phyloP scores from a whole-genome alignment of 35 echinoderm and acorn worm genomes.

The Anneissia japonica region DNA sequence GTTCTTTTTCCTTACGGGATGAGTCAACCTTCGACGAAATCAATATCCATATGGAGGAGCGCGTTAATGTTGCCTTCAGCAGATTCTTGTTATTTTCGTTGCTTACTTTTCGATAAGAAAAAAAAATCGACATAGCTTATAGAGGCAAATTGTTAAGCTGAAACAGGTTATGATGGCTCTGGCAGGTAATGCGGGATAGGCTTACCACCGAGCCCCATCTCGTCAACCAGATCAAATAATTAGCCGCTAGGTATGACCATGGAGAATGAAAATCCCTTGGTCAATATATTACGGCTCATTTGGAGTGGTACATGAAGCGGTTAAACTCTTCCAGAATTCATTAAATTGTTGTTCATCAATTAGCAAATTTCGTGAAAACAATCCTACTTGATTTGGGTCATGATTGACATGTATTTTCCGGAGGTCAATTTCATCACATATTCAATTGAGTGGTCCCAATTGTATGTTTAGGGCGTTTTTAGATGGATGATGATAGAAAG shows the following conservation, averaged over 20 bases:
- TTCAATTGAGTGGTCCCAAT: too few species aligned
- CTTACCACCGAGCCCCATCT: background rate
- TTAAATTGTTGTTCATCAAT: background rate
- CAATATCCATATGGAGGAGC: too few species aligned
- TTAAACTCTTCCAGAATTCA: background rate
- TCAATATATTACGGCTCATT: background rate
- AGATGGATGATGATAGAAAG: too few species aligned
- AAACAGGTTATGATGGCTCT: background rate
- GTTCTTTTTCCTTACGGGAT: too few species aligned
- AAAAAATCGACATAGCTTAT: too few species aligned
- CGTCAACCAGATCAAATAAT: background rate
- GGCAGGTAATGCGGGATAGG: background rate
- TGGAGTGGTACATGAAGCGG: background rate
- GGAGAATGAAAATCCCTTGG: background rate
- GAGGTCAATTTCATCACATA: too few species aligned
- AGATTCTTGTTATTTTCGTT: too few species aligned
- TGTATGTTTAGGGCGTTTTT: too few species aligned
- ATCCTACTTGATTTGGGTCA: background rate
- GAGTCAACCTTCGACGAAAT: too few species aligned
- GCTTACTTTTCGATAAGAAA: too few species aligned
- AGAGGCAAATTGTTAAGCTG: too few species aligned
- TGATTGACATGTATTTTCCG: background rate
- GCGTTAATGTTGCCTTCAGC: too few species aligned
- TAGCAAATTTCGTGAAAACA: background rate
- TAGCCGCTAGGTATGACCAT: background rate